Conservation (phyloP, 2,888 invertebrate species). For the Drosophila macrothrix region DNA sequence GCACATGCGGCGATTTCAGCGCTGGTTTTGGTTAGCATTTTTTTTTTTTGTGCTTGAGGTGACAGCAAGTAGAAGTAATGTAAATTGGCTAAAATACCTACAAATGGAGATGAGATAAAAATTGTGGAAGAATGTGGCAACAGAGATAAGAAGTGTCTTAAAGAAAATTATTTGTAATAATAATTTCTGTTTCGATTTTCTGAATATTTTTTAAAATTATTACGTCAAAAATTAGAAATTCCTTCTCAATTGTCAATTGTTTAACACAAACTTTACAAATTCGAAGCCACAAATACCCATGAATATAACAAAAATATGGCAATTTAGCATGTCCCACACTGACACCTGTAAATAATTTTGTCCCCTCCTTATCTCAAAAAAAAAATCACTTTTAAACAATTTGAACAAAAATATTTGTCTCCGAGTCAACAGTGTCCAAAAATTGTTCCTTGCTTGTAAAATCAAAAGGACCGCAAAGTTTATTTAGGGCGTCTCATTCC, state of each 20-base stretch:
- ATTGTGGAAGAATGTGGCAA: background rate
- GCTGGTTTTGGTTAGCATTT: conserved; percentile 44
- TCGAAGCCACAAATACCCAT: conserved; percentile 6
- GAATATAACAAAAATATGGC: conserved; percentile 9
- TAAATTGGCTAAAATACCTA: conserved; percentile 12
- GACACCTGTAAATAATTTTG: conserved; percentile 48
- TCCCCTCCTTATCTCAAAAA: conserved; percentile 14
- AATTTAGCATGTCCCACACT: conserved; percentile 37
- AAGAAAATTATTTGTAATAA: background rate
- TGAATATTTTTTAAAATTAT: background rate
- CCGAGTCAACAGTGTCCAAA: conserved; percentile 66
- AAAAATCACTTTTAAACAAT: conserved; percentile 80
- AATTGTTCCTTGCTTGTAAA: conserved; percentile 41
- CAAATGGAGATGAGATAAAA: conserved; percentile 2
- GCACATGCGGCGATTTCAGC: conserved; percentile 50
- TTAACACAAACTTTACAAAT: background rate
- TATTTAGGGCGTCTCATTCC: conserved; percentile 58
- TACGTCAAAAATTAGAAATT: background rate
- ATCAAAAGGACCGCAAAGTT: conserved; percentile 72
- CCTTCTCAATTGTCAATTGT: background rate
- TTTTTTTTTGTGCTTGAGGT: conserved; percentile 9
- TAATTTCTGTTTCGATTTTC: background rate
- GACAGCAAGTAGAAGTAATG: conserved; percentile 14
- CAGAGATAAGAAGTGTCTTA: background rate
- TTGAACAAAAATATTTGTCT: conserved; percentile 76